Evolutionary conservation across 1,140 invertebrate genomes (phyloP), one percentile per base, ranked within the genome.

Genomic region (Chironomus tepperi): DNA sequence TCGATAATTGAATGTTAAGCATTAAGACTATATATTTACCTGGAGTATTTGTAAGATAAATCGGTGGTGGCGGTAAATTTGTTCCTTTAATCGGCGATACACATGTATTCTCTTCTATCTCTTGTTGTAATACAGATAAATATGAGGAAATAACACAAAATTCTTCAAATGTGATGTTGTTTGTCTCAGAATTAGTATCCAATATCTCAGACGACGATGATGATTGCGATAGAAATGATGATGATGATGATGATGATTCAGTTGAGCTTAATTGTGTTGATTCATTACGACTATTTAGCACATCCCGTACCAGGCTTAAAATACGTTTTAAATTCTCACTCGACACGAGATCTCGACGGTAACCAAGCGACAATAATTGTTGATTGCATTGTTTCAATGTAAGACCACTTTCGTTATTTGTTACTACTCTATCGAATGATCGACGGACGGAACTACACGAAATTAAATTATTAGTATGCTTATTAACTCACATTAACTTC

Each of bases 31-130:
- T 21, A 10, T 12, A 70, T 7, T 47, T 75, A 77, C 77, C 77
- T 74, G 77, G 77, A 72, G 77, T 75, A 76, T 82, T 82, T 19
- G 81, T 79, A 19, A 82, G 79, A 74, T 80, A 82, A 19, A 82
- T 80, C 43, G 82, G 81, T 15, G 81, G 81, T 7, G 81, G 81
- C 67, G 81, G 80, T 70, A 82, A 79, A 80, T 82, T 82, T 7
- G 81, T 82, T 7, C 81, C 81, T 74, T 82, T 82, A 7, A 82
- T 82, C 70, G 81, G 81, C 75, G 81, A 82, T 70, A 82, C 80
- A 76, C 81, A 82, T 19, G 81, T 80, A 74, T 80, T 82, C 73
- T 82, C 81, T 73, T 82, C 78, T 57, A 82, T 82, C 74, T 82
- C 81, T 74, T 82, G 81, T 74, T 82, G 81, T 21, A 82, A 74